Evolutionary conservation across 2,797 vertebrate species (phyloP).

Genomic region (Anas flavirostris): DNA sequence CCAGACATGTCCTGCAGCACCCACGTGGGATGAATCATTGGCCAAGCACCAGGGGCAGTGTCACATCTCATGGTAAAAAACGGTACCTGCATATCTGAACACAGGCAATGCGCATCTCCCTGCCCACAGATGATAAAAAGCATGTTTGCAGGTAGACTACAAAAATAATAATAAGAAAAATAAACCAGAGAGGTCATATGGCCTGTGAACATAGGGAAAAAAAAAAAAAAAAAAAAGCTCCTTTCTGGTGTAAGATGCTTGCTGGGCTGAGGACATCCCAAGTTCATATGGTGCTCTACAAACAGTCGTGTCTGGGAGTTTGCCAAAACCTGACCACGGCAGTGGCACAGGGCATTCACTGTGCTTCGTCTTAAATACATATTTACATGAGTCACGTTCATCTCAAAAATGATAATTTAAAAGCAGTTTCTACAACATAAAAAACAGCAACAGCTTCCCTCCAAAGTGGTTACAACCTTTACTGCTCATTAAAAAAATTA

Average conservation of each 20-base stretch:
- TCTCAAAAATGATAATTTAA: slow-evolving; percentile 32
- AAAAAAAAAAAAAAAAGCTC: too few species aligned
- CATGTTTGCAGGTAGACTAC: background rate
- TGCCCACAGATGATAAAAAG: background rate
- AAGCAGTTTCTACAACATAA: slow-evolving; percentile 26
- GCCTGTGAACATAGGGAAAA: background rate
- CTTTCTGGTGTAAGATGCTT: background rate
- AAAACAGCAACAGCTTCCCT: background rate
- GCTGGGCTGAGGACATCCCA: background rate
- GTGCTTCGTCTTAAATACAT: slow-evolving; percentile 32
- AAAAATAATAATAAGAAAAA: background rate
- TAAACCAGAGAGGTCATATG: background rate
- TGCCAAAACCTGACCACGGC: background rate
- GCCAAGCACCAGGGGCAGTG: rapidly evolving
- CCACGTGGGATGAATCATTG: background rate
- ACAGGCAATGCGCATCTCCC: background rate
- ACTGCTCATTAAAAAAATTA: slow-evolving; percentile 71
- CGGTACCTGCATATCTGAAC: background rate
- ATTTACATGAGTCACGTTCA: background rate
- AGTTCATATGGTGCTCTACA: background rate
- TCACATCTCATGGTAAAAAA: background rate
- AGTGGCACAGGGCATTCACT: background rate
- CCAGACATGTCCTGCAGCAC: background rate
- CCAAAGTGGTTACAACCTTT: background rate
- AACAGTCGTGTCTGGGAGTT: background rate